Conservation (phyloP, 2,888 invertebrate genomes). For the Perizoma affinitatum region DNA sequence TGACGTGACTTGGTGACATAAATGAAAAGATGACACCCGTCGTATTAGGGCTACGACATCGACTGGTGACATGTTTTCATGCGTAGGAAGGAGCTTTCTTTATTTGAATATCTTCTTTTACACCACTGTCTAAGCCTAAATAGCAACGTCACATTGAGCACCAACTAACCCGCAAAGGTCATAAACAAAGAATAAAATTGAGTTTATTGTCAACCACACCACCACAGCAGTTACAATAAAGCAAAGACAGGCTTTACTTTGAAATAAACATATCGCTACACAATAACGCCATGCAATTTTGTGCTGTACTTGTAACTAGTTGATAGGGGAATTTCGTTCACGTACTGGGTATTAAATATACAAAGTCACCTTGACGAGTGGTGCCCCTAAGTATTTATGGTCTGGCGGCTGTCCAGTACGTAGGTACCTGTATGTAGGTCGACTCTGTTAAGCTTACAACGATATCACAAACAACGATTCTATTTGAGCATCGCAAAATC, state of each 20-base stretch:
- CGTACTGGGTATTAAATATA: constrained; percentile 17
- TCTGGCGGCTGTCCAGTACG: constrained; percentile 69
- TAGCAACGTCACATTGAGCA: too few relatives aligned
- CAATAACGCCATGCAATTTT: constrained; percentile 4
- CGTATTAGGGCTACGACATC: too few relatives aligned
- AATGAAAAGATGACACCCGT: too few relatives aligned
- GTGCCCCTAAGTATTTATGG: constrained; percentile 62
- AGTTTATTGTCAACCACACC: not conserved
- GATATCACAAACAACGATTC: constrained; percentile 46
- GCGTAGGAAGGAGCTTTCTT: too few relatives aligned
- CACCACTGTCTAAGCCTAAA: too few relatives aligned
- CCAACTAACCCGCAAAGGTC: too few relatives aligned
- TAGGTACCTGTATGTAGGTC: constrained; percentile 66
- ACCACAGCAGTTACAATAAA: constrained; percentile 2
- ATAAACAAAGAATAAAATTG: too few relatives aligned
- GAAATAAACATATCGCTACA: not conserved
- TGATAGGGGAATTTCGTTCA: not conserved
- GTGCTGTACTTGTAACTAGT: constrained; percentile 12
- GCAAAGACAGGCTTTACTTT: constrained; percentile 14
- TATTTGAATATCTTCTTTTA: too few relatives aligned
- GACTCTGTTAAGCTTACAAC: constrained; percentile 45
- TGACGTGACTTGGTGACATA: too few relatives aligned
- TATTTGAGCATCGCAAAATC: constrained; percentile 12
- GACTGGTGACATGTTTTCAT: too few relatives aligned
- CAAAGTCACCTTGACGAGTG: constrained; percentile 69